Evolutionary conservation across 2,113 vertebrate species (phyloP).

Genomic region (Probosciger aterrimus): DNA sequence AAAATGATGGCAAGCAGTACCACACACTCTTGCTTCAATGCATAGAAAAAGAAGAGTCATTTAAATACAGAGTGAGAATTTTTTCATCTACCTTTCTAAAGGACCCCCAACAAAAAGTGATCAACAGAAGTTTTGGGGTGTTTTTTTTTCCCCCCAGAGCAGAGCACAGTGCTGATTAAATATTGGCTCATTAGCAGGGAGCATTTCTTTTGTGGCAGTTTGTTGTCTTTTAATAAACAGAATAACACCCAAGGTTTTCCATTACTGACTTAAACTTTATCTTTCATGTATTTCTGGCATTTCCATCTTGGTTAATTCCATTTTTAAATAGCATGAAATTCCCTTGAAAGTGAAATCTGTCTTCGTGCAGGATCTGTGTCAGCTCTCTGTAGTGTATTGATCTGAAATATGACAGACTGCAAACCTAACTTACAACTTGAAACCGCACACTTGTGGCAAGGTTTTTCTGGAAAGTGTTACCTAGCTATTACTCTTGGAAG

Average conservation of each 20-base stretch:
- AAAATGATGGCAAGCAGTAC: neutral
- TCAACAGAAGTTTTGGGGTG: neutral
- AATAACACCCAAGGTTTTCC: neutral
- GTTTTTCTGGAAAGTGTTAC: neutral
- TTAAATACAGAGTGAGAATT: neutral
- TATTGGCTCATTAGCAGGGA: slow-evolving; percentile 6
- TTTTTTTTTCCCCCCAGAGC: neutral
- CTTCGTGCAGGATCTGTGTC: neutral
- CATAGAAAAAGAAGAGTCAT: neutral
- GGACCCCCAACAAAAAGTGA: neutral
- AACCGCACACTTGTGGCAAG: neutral
- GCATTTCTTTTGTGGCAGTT: slow-evolving; percentile 39
- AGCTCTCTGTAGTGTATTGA: neutral
- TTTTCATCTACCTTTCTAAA: neutral
- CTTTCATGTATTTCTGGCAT: slow-evolving; percentile 54
- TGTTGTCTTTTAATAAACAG: slow-evolving; percentile 46
- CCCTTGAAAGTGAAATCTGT: neutral
- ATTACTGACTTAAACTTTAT: slow-evolving; percentile 19
- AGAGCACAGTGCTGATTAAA: slow-evolving; percentile 7
- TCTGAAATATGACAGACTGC: neutral
- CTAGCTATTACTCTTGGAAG: neutral
- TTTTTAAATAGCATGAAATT: slow-evolving; percentile 26
- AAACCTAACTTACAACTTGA: neutral
- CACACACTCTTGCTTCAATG: neutral
- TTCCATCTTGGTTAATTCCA: slow-evolving; percentile 37